Evolutionary conservation across 2,113 vertebrate genomes (phyloP), one percentile per base, ranked within the genome.

Genomic region (Furnarius figulus): DNA sequence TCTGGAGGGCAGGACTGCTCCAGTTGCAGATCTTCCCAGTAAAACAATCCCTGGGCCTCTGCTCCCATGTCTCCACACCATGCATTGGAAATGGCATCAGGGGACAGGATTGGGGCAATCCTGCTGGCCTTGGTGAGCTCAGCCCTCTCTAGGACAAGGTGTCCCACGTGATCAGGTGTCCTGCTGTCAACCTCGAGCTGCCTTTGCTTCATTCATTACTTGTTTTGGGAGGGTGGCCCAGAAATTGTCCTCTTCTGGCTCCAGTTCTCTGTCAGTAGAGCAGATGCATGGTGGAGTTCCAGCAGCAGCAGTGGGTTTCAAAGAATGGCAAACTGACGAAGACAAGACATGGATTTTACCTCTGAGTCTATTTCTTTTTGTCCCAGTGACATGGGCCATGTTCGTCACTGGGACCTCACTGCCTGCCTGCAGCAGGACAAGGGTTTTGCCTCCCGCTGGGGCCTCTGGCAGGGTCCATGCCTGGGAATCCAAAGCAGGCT

Each of bases 351-450:
- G 2, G 87, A 52, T 81, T 61, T 87, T 24, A 19, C 4, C 0
- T 8, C 0, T 0, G 6, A 6, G 5, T 73, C 28, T 1, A 0
- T 61, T 81, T 68, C 19, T 37, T 58, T 71, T 46, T 68, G 12
- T 44, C 46, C n/a, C 0, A 8, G 7, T 79, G 80, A 28, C 42
- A 14, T 55, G 76, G 28, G 9, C 27, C 20, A 4, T 14, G 31
- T 62, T 28, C 81, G 66, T 47, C n/a, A 9, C 18, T 0, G 55
- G 35, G 3, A 30, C 61, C 56, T 78, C 24, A 2, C 21, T 58
- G 49, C 46, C 28, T 39, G 40, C 55, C 33, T 55, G 13, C 25
- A 65, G 13, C 42, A 67, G 31, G 21, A 23, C 63, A 49, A 49
- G 35, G 31, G 16, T 25, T 74, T 31, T 68, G 6, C 33, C 14